Conservation (phyloP, 2,888 invertebrate genomes). For the Pemphredon lugubris region DNA sequence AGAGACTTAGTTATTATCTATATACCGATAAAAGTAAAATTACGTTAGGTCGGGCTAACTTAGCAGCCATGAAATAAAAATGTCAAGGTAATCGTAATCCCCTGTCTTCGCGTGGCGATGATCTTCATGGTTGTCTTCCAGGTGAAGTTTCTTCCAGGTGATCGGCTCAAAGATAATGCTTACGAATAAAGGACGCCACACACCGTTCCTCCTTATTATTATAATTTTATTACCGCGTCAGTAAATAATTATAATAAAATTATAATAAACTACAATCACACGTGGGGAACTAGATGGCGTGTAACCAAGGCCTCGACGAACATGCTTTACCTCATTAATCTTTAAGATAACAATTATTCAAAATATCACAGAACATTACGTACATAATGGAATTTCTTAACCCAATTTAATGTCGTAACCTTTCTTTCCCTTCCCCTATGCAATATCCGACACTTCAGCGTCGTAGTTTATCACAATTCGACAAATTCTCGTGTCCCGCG, state of each 20-base stretch:
- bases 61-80: too few species aligned
- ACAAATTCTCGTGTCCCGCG: neutral
- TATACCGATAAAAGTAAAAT: too few species aligned
- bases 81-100: too few species aligned
- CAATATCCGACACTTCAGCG: neutral
- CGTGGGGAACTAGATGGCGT: constrained; percentile 37
- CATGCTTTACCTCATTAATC: constrained; percentile 4
- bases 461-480: constrained; percentile 14
- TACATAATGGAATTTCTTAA: constrained; percentile 35
- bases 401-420: constrained; percentile 15
- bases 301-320: constrained; percentile 55
- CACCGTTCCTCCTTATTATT: constrained; percentile 24
- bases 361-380: constrained; percentile 52
- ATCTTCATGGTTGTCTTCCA: constrained; percentile 8
- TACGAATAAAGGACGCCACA: constrained; percentile 12
- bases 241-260: constrained; percentile 44
- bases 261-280: constrained; percentile 47
- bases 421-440: neutral
- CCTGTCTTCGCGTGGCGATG: too few species aligned
- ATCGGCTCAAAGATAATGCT: neutral
- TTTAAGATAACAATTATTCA: constrained; percentile 37
- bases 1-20: too few species aligned
- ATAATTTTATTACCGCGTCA: constrained; percentile 45
- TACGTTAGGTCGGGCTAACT: too few species aligned
- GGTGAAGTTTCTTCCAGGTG: neutral